A percentile compares a stretch with the other conserved stretches of the same genome.
Conservation (phyloP, 2,113 vertebrate species). For the Chunga burmeisteri region DNA sequence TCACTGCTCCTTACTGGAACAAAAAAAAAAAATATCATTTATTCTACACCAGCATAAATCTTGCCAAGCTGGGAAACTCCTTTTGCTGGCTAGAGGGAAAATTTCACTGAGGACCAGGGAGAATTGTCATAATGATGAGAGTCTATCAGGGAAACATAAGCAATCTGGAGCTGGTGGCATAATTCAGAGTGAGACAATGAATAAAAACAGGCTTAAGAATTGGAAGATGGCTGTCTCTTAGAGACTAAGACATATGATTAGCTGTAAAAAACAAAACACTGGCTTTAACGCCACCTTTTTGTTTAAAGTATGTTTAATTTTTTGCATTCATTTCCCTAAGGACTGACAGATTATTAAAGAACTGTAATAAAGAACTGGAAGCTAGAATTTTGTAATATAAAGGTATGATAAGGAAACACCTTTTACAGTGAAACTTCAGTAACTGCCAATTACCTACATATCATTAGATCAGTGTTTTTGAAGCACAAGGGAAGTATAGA, state of each 20-base stretch:
- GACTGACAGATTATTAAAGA: background rate
- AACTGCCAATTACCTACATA: background rate
- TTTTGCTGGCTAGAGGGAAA: background rate
- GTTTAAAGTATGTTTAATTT: background rate
- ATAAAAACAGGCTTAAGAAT: background rate
- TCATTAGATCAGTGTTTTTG: background rate
- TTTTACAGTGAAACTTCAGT: background rate
- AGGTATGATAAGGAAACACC: background rate
- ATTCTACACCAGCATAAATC: background rate
- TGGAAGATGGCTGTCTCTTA: background rate
- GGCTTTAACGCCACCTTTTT: background rate
- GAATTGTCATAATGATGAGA: background rate
- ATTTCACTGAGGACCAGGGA: background rate
- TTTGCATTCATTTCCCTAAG: background rate
- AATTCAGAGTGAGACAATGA: background rate
- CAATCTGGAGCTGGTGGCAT: background rate
- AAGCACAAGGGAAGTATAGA: background rate
- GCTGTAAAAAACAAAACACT: background rate
- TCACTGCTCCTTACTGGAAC: background rate
- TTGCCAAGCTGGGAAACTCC: background rate
- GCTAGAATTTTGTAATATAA: background rate
- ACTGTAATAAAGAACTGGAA: background rate
- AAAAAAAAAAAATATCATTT: slow-evolving; percentile 25
- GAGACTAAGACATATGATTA: background rate
- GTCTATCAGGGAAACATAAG: background rate